Base-by-base conservation (phyloP, 2,888 invertebrate species). In the Teleogryllus oceanicus region DNA sequence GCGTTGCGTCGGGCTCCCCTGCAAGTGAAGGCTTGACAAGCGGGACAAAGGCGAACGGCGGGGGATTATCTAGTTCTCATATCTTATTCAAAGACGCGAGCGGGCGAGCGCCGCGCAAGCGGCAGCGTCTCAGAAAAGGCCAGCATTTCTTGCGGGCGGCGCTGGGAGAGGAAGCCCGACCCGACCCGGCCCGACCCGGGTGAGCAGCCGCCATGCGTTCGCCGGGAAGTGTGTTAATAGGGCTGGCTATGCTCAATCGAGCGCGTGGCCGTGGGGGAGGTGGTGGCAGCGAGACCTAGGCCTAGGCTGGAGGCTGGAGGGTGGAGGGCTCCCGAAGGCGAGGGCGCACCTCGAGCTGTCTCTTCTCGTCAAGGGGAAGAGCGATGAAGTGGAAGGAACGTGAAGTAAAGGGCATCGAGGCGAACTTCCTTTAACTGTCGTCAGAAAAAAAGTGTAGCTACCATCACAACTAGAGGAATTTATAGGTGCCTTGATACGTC, bases 1-100 rank as follows among this genome's bases (percentile, higher is more conserved):
- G 62, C 62, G 62, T 62, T 62, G 62, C 62, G 62, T 62, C 62
- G 62, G 13, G n/a, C 62, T 62, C 16, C 37, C 37, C 62, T 62
- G 62, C 62, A 62, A 62, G 62, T 62, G 62, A 62, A 62, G 62
- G 62, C 62, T 62, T 62, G 62, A 62, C 62, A 62, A 37, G 62
- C 62, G n/a, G 62, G 62, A 62, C 62, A 62, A 62, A 62, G 62
- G 62, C 62, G 62, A 18, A 62, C 16, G 62, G 62, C n/a, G 62
- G 62, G 62, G 62, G 62, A 62, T 62, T 62, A 62, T 62, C 62
- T 62, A 62, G 62, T 62, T 62, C 62, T 62, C 62, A 62, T 62
- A 62, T 62, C 62, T 62, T 62, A 62, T 62, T 62, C 62, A 62
- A 62, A 62, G 62, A n/a, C 62, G 62, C 62, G 37, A 37, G 62